Evolutionary conservation across 2,797 vertebrate species (phyloP).

Genomic region (Phrynocephalus guinanensis): DNA sequence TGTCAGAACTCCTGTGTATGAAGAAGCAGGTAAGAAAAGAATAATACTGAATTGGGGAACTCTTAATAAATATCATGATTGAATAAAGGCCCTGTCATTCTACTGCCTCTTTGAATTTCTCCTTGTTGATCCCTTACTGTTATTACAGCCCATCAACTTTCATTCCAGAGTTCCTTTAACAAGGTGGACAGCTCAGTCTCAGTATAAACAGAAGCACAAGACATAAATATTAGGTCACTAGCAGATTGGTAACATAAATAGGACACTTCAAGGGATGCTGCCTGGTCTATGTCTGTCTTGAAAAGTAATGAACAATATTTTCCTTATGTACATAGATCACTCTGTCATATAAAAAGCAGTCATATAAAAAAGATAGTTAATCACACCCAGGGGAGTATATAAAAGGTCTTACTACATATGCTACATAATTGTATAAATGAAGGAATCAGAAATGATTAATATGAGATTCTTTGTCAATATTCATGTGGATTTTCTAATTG

Average conservation of each 20-base stretch:
- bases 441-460: slow-evolving; percentile 10
- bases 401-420: not conserved
- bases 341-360: slow-evolving; percentile 25
- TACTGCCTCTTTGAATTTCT: slow-evolving; percentile 21
- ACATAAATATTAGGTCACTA: slow-evolving; percentile 34
- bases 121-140: not conserved
- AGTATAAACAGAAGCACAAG: slow-evolving; percentile 22
- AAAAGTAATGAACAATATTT: slow-evolving; percentile 27
- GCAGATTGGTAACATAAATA: slow-evolving; percentile 29
- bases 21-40: not conserved
- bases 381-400: not conserved
- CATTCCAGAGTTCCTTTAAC: slow-evolving; percentile 19
- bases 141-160: slow-evolving; percentile 1
- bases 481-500: not conserved
- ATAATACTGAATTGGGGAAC: not conserved
- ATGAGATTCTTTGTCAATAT: not conserved
- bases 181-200: slow-evolving; percentile 27
- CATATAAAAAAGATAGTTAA: slow-evolving; percentile 27
- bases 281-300: slow-evolving; percentile 40
- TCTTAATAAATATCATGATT: slow-evolving; percentile 15
- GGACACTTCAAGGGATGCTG: slow-evolving; percentile 8
- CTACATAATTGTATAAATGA: slow-evolving; percentile 20
- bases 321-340: slow-evolving; percentile 30
- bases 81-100: slow-evolving; percentile 17
- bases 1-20: not conserved